Evolutionary conservation across 2,888 invertebrate species (phyloP), one percentile per base, ranked within the genome.

Genomic region (Microdon myrmicae): DNA sequence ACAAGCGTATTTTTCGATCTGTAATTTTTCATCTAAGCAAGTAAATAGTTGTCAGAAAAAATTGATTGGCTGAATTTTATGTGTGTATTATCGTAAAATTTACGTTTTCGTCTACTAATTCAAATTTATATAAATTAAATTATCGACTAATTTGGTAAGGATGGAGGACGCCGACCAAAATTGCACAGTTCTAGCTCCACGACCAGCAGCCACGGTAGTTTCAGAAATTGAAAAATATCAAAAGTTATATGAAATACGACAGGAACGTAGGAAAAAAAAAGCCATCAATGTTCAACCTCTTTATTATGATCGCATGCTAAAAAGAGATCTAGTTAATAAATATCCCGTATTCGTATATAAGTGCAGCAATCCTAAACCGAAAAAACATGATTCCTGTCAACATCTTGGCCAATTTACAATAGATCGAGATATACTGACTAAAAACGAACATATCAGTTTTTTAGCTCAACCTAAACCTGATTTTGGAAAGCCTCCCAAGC

Each of bases 1-100:
- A 74, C 88, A 88, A 9, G 83, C 85, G 68, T 75, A 80, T 44
- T 76, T 74, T 45, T 79, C 78, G 47, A 75, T 58, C 12, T 74
- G 56, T 41, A 77, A 67, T 16, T 72, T 70, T 31, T 64, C 66
- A 68, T 71, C 74, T 74, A 32, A 34, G 68, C n/a, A n/a, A n/a
- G n/a, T n/a, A n/a, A 34, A 14, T 16, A 16, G 7, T 37, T 41
- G n/a, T 45, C 25, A 47, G 17, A 16, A 10, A 12, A 23, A 3
- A 43, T 29, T 37, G 14, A n/a, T 35, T 17, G 22, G 20, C 7
- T 14, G 20, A 22, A 48, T 32, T 37, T 48, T 17, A 3, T 19
- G 31, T 39, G 19, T 3, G 10, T 34, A 12, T 34, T 12, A 13
- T 22, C 2, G 2, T 5, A 35, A 25, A 38, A 19, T 22, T 35